Evolutionary conservation across 2,113 vertebrate genomes (phyloP).

Genomic region (Chaetodon auriga): DNA sequence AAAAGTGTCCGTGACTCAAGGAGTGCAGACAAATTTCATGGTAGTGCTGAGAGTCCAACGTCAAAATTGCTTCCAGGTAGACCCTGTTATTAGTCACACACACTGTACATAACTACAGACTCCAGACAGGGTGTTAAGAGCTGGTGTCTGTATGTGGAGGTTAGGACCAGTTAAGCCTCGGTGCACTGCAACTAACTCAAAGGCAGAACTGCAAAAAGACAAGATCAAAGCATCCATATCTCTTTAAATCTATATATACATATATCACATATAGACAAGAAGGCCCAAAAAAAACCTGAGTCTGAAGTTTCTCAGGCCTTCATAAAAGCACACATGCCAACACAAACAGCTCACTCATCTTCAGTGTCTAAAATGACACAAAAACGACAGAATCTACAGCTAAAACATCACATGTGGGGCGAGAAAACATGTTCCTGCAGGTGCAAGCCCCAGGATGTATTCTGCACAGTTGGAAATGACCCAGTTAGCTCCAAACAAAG

Average conservation of each 20-base stretch:
- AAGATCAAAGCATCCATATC: background rate
- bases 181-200: conserved; percentile 18
- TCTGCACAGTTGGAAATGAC: conserved; percentile 54
- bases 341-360: background rate
- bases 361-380: background rate
- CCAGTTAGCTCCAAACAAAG: conserved; percentile 54
- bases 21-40: conserved; percentile 73
- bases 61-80: conserved; percentile 77
- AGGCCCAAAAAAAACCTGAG: background rate
- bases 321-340: background rate
- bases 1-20: conserved; percentile 67
- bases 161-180: conserved; percentile 47
- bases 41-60: conserved; percentile 59
- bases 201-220: conserved; percentile 1
- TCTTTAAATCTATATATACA: background rate
- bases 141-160: conserved; percentile 59
- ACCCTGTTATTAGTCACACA: conserved; percentile 78
- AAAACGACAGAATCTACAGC: conserved; percentile 1
- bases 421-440: conserved; percentile 44
- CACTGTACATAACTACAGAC: conserved; percentile 72
- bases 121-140: conserved; percentile 73
- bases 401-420: conserved; percentile 14
- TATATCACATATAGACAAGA: background rate
- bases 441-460: conserved; percentile 48
- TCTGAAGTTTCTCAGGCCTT: background rate